Evolutionary conservation across 2,113 vertebrate genomes (phyloP).

Genomic region (Lontra canadensis): DNA sequence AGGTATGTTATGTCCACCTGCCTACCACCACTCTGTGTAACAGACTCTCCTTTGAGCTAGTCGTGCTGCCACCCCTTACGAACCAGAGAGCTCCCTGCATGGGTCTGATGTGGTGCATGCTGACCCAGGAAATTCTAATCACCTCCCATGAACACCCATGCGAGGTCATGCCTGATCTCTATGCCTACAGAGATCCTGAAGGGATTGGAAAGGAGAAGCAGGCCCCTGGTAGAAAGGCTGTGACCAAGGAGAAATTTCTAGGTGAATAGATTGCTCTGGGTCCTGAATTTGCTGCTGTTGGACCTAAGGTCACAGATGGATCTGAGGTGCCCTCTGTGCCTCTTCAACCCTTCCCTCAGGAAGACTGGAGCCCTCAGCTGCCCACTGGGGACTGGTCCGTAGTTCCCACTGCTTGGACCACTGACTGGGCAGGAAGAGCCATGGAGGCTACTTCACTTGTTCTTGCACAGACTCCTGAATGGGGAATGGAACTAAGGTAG

Average conservation of each 20-base stretch:
- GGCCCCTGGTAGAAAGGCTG: neutral
- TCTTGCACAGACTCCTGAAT: neutral
- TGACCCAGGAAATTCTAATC: neutral
- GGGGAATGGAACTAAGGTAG: neutral
- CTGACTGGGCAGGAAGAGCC: neutral
- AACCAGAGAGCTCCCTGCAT: neutral
- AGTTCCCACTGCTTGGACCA: neutral
- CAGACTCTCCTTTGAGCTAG: neutral
- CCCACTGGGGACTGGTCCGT: neutral
- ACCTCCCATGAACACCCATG: neutral
- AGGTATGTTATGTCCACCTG: neutral
- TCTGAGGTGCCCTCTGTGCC: neutral
- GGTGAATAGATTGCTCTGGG: neutral
- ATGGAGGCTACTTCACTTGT: neutral
- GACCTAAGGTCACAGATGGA: neutral
- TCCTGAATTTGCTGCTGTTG: neutral
- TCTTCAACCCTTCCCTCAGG: neutral
- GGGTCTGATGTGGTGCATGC: neutral
- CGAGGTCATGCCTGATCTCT: neutral
- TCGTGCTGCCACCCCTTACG: neutral
- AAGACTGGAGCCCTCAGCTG: neutral
- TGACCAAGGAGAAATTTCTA: neutral
- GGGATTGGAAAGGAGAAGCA: neutral
- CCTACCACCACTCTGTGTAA: neutral
- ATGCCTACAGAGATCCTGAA: neutral